Conservation (phyloP, 1,140 invertebrate genomes). For the Dryas iulia region DNA sequence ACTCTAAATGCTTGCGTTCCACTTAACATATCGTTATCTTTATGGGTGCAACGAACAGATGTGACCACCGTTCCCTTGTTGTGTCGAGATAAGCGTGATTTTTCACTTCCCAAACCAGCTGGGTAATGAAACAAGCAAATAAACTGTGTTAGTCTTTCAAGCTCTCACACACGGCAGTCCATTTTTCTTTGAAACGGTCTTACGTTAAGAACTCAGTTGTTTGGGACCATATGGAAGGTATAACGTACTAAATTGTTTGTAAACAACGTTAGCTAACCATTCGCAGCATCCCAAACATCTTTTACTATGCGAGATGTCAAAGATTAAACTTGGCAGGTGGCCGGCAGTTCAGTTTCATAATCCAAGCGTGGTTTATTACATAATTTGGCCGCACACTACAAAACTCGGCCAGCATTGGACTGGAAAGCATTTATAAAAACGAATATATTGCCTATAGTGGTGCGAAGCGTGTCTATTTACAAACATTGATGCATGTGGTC, state of each 20-base stretch:
- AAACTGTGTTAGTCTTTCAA: conserved; percentile 51
- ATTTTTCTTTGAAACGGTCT: conserved; percentile 52
- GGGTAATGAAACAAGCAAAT: conserved; percentile 65
- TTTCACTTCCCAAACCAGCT: conserved; percentile 75
- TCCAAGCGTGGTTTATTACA: conserved; percentile 40
- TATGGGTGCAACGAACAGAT: conserved; percentile 79
- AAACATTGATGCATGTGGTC: conserved; percentile 79
- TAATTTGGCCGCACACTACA: background rate
- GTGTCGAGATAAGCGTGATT: conserved; percentile 74
- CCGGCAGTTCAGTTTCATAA: conserved; percentile 13
- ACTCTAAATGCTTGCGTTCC: conserved; percentile 66
- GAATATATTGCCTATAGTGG: conserved; percentile 50
- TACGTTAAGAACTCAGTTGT: conserved; percentile 22
- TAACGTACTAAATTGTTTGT: conserved; percentile 59
- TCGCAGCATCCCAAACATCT: conserved; percentile 47
- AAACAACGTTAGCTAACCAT: conserved; percentile 55
- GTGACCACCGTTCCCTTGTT: conserved; percentile 69
- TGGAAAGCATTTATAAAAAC: conserved; percentile 39
- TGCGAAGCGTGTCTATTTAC: conserved; percentile 72
- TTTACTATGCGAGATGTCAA: conserved; percentile 49
- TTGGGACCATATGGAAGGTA: conserved; percentile 16
- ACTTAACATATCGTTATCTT: conserved; percentile 71
- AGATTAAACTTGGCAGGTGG: conserved; percentile 3
- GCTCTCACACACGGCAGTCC: conserved; percentile 34
- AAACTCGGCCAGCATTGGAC: conserved; percentile 45